Base-by-base conservation (phyloP, 2,797 vertebrate species). In the Tapirus indicus region DNA sequence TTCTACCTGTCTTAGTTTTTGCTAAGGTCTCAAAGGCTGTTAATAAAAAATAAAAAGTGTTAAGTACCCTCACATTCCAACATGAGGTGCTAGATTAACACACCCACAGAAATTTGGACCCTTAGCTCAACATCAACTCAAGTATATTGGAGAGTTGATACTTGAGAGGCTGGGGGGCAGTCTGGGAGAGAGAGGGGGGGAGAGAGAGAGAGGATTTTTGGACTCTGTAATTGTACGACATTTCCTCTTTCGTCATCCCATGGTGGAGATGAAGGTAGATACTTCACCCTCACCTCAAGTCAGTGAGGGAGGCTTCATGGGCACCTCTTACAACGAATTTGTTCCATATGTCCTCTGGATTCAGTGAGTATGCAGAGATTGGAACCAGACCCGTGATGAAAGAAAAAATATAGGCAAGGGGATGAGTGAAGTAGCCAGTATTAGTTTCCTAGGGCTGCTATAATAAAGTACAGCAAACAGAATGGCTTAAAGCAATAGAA, bases 1-100 rank as follows among this genome's bases (percentile, higher is more conserved):
- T 91, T 82, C 86, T 94, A 62, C 82, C 90, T 83, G 18, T 78
- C 38, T 94, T 75, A 25, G 60, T 78, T 84, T 96, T 93, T 74
- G 75, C 35, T 69, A 52, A 91, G 58, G 32, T 93, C 77, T 92
- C 78, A 84, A 94, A 97, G 38, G 20, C 1, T 83, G 11, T 62
- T 94, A 82, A 83, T 62, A 87, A 91, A 86, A 85, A 90, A 44
- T 41, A 44, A 79, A 84, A 86, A 38, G 23, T 18, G 12, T 77
- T 94, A 49, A n/a, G 14, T 90, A 89, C 18, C 35, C 25, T 79
- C 72, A 88, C 2, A 60, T 87, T 94, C 58, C 47, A 77, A 72
- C 29, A 58, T 54, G 52, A 94, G 23, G 23, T 54, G 41, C 29
- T 35, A n/a, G 41, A 88, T 69, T 88, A 41, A 71, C 5, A 56